Conservation (phyloP, 35 echinoderm and acorn worm genomes). For the Apostichopus japonicus region DNA sequence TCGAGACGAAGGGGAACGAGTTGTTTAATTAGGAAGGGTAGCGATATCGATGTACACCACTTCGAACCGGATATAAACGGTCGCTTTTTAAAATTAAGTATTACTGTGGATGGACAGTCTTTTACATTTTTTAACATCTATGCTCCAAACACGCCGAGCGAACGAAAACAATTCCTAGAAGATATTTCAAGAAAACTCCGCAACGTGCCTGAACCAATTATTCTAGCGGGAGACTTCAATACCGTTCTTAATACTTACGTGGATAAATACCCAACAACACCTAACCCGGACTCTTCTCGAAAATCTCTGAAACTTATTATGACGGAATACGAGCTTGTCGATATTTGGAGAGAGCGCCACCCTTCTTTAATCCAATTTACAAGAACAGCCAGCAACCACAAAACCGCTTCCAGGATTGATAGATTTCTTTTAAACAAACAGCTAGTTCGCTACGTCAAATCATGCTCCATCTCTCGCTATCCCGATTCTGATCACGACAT, state of each 20-base stretch:
- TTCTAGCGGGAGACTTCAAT: background rate
- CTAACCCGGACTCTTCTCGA: background rate
- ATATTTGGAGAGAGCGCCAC: no score
- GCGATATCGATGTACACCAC: background rate
- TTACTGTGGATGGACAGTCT: background rate
- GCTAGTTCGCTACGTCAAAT: background rate
- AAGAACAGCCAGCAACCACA: background rate
- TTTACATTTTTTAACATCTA: conserved; percentile 1
- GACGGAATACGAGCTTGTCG: no score
- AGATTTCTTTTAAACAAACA: background rate
- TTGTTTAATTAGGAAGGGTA: background rate
- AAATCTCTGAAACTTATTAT: no score
- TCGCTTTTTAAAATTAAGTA: background rate
- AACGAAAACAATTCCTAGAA: background rate
- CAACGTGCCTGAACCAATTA: background rate
- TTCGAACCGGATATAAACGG: background rate
- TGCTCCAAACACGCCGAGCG: background rate
- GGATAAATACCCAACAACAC: background rate
- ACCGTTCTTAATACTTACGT: background rate
- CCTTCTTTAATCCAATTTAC: no score
- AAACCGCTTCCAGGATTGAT: background rate
- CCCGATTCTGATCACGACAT: conserved; percentile 8
- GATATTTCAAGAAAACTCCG: background rate
- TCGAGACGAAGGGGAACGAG: background rate
- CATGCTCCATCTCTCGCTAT: background rate